Base-by-base conservation (phyloP, 1,140 invertebrate genomes). In the Philotrypesis tridentata region DNA sequence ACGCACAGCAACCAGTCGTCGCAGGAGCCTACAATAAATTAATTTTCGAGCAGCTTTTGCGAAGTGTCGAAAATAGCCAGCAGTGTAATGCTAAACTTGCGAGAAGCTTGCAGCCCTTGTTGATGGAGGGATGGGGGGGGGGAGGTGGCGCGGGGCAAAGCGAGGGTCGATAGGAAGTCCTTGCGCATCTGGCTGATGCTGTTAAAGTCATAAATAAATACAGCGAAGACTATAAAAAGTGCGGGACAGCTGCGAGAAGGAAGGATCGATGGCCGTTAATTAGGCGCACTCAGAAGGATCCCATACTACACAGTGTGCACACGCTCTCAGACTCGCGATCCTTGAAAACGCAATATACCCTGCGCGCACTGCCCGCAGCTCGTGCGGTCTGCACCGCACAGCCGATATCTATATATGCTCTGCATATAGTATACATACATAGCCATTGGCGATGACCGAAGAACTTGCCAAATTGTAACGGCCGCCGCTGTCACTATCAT, bases 201-300 rank as follows among this genome's bases (percentile, higher is more conserved):
- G 21, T 55, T 21, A 17, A 65, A 55, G 31, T 6, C 33, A 33
- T 12, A 70, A 79, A 79, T 40, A 79, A 31, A 48, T 7, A n/a
- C 1, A 79, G 37, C 27, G 25, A 7, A 14, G 61, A 65, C 0
- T 65, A 29, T 65, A 48, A 55, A 27, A 55, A 68, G 27, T 48
- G 79, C 60, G n/a, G 73, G 31, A 40, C 29, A 43, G 48, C 17
- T 4, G 6, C 17, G 6, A 5, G 48, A 37, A 5, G 5, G 31
- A 27, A 43, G 61, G 43, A 70, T 65, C 63, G 48, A 67, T 61
- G 83, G 77, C 83, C 43, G 71, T 73, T 73, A 73, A 73, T 73
- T 73, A 73, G 71, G n/a, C 71, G 71, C 17, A 37, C 43, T 73
- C 71, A 73, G 40, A 73, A 73, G 71, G 25, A 43, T 73, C 25